phyloP scores from a whole-genome alignment of 2,113 vertebrate species.

The Urocynchramus pylzowi region DNA sequence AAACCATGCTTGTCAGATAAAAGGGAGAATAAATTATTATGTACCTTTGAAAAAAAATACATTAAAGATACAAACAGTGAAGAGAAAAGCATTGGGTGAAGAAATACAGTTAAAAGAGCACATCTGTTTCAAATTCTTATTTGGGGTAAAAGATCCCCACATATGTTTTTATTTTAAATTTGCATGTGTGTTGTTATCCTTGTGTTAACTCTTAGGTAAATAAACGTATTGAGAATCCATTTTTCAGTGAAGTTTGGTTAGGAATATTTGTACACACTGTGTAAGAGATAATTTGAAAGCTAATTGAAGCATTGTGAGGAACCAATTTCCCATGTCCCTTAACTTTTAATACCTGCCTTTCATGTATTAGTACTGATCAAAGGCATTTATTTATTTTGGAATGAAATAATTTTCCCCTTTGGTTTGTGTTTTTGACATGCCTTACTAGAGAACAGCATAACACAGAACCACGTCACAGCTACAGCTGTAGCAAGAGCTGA shows the following conservation, averaged over 20 bases:
- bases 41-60: constrained; percentile 37
- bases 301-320: constrained; percentile 72
- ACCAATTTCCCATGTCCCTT: constrained; percentile 24
- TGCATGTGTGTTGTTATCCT: constrained; percentile 78
- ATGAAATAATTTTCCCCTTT: constrained; percentile 57
- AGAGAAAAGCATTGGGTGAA: constrained; percentile 71
- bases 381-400: constrained; percentile 56
- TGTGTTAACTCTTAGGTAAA: constrained; percentile 80
- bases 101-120: constrained; percentile 76
- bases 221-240: constrained; percentile 75
- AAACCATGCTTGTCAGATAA: constrained; percentile 40
- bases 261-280: constrained; percentile 68
- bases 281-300: constrained; percentile 72
- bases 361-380: neutral
- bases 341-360: constrained; percentile 31
- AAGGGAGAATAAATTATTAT: constrained; percentile 42
- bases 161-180: constrained; percentile 80
- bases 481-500: neutral
- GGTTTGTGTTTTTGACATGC: constrained; percentile 30
- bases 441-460: neutral
- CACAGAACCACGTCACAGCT: neutral
- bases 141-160: constrained; percentile 57
- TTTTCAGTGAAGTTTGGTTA: constrained; percentile 74
- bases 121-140: constrained; percentile 79
- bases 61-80: constrained; percentile 69